Percentiles rank a stretch among this genome's conserved stretches.
phyloP scores from a whole-genome alignment of 2,888 invertebrate species.

The Hydroisotoma schaefferi region DNA sequence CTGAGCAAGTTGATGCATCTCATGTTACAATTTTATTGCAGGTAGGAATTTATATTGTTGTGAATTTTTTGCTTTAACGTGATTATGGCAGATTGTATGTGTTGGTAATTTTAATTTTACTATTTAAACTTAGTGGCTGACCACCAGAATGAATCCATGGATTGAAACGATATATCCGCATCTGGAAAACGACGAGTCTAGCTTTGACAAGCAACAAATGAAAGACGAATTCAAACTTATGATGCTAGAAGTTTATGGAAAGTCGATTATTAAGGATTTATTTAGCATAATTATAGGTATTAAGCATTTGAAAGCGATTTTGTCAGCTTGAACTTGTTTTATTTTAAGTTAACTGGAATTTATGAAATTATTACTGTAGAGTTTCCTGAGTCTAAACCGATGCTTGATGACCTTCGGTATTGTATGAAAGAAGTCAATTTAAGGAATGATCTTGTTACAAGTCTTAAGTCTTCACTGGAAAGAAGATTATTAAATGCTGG shows the following conservation, averaged over 20 bases:
- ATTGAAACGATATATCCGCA: constrained; percentile 68
- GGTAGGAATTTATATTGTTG: too few species aligned
- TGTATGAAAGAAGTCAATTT: constrained; percentile 85
- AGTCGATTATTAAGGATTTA: constrained; percentile 81
- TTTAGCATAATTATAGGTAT: constrained; percentile 89
- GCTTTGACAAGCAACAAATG: constrained; percentile 47
- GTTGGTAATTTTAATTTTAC: too few species aligned
- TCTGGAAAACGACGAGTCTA: constrained; percentile 56
- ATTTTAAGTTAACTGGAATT: neutral
- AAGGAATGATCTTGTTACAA: constrained; percentile 70
- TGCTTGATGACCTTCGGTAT: constrained; percentile 79
- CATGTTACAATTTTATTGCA: constrained; percentile 72
- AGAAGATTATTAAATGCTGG: constrained; percentile 86
- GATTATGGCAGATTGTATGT: too few species aligned
- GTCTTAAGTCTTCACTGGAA: constrained; percentile 76
- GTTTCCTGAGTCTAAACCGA: constrained; percentile 91
- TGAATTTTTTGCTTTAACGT: too few species aligned
- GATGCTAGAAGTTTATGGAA: constrained; percentile 83
- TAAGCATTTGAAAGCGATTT: constrained; percentile 13
- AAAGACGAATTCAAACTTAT: constrained; percentile 74
- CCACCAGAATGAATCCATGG: constrained; percentile 82
- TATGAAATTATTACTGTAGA: constrained; percentile 56
- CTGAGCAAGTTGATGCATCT: constrained; percentile 79
- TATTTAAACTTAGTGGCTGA: constrained; percentile 66
- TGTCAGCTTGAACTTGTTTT: neutral